phyloP scores from a whole-genome alignment of 92 coral and sea anemone species.

The Micromussa lordhowensis region DNA sequence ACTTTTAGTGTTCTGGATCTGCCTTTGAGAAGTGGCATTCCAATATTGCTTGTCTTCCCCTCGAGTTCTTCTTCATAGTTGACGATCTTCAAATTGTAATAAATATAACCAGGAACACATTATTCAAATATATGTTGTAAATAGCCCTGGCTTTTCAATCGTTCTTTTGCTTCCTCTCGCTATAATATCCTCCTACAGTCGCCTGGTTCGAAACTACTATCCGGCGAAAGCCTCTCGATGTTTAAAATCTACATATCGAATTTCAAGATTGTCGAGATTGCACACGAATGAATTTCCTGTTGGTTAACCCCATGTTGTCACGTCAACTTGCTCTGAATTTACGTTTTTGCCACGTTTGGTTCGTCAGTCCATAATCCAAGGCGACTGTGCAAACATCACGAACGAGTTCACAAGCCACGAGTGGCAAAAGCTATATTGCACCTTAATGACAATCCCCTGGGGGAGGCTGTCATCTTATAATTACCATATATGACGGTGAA shows the following conservation, averaged over 20 bases:
- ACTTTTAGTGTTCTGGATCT: slow-evolving; percentile 23
- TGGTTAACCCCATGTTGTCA: background rate
- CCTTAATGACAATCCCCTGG: slow-evolving; percentile 33
- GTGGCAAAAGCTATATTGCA: slow-evolving; percentile 15
- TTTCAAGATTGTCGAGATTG: slow-evolving; percentile 14
- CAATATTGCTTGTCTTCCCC: slow-evolving; percentile 22
- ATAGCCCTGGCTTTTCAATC: slow-evolving; percentile 1
- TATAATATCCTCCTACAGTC: background rate
- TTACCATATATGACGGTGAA: slow-evolving; percentile 11
- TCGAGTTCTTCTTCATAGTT: slow-evolving; percentile 20
- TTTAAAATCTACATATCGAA: slow-evolving; percentile 29
- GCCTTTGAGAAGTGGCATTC: slow-evolving; percentile 54
- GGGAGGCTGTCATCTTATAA: slow-evolving; percentile 9
- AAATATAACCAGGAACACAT: slow-evolving; percentile 39
- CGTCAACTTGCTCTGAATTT: background rate
- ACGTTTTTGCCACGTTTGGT: background rate
- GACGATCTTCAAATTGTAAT: slow-evolving; percentile 23
- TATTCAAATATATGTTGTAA: slow-evolving; percentile 20
- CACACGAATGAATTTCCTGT: slow-evolving; percentile 22
- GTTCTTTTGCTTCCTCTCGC: slow-evolving; percentile 12
- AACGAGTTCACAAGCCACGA: background rate
- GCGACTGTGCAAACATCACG: slow-evolving; percentile 3
- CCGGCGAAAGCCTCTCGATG: slow-evolving; percentile 8
- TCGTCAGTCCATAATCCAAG: background rate
- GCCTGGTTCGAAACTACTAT: slow-evolving; percentile 8